Base-by-base conservation (phyloP, 1,140 invertebrate species). In the Protaetia brevitarsis region DNA sequence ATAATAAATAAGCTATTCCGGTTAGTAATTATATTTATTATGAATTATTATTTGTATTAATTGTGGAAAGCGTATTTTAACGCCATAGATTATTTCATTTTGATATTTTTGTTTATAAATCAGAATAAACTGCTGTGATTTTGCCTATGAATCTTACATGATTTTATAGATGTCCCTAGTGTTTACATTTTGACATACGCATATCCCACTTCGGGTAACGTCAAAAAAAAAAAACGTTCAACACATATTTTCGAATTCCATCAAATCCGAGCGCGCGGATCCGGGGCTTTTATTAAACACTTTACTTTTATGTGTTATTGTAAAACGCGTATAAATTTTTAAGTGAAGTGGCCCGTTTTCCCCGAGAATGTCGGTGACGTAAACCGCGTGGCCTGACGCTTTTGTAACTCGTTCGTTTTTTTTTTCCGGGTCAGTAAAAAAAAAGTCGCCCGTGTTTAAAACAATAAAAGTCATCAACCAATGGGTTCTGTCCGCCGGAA, bases 401-500 rank as follows among this genome's bases (percentile, higher is more conserved):
- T 29, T 66, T 37, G 27, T 29, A 58, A n/a, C n/a, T n/a, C n/a
- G n/a, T 57, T 45, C 56, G 64, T 29, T 65, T 41, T 41, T 37
- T 45, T 45, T 45, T 45, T 45, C 41, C 16, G 41, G 41, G 41
- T 45, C 41, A 45, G 36, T 63, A 64, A 51, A 34, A n/a, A n/a
- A n/a, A 30, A 64, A 64, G 45, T 64, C 29, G 63, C 63, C 27
- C 45, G 64, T 27, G 56, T 65, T 65, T 65, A 51, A 65, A 65
- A 65, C 64, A 65, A 65, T 65, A 65, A 65, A 65, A 65, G 64
- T 51, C 51, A 65, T 65, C 64, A 58, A 51, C 51, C 69, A 67
- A 65, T 67, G 71, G 45, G 66, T 66, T 66, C 69, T 61, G 64
- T 67, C 57, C 66, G 65, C 66, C 66, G 63, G 69, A 73, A 73